These are phyloP conservation scores for Torymus auratus DNA, from an alignment of 2,888 invertebrate species.

Conservation along the genomic window DNA sequence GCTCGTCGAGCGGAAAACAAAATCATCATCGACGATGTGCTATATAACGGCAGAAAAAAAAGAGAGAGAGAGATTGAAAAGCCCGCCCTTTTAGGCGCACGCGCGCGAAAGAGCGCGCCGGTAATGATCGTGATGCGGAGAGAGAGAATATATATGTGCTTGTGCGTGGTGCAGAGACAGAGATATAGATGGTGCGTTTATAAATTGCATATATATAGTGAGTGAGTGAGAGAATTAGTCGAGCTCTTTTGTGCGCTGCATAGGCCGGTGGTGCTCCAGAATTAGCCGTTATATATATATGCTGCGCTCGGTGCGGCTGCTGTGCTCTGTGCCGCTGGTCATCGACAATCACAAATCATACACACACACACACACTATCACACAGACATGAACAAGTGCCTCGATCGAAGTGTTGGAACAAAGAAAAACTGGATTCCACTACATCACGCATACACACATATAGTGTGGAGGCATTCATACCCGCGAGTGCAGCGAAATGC, in stretches of 20 bases:
- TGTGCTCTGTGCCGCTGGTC: neutral
- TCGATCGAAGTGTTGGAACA: no score
- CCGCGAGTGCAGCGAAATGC: neutral
- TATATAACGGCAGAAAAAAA: no score
- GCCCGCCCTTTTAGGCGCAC: no score
- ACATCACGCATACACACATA: no score
- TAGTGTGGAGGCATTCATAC: no score
- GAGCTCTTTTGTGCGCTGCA: constrained; percentile 9
- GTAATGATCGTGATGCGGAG: constrained; percentile 54
- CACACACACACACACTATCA: neutral
- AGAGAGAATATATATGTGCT: constrained; percentile 34
- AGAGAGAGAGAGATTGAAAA: no score
- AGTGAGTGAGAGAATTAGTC: neutral
- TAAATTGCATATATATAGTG: constrained; percentile 11
- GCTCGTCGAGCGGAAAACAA: no score
- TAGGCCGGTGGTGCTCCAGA: constrained; percentile 13
- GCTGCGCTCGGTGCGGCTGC: neutral
- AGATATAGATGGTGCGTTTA: constrained; percentile 10
- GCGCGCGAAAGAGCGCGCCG: constrained; percentile 27
- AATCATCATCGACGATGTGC: no score
- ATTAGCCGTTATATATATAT: neutral
- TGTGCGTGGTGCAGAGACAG: constrained; percentile 53
- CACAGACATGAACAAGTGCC: no score
- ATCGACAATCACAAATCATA: constrained; percentile 30
- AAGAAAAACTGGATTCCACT: no score